phyloP scores from a whole-genome alignment of 2,113 vertebrate species.

The Rhinolophus ferrumequinum region DNA sequence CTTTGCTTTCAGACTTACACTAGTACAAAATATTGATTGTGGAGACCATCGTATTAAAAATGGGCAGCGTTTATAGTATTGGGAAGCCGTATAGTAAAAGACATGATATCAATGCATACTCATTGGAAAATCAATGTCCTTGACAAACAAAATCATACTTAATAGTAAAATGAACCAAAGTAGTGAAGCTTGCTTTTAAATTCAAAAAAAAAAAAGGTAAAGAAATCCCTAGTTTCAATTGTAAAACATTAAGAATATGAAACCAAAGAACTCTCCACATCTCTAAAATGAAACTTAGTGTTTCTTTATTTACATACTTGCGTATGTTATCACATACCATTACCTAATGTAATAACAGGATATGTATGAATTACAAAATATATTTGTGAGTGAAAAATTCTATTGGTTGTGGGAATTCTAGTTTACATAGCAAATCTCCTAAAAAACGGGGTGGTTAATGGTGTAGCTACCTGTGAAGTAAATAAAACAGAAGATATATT shows the following conservation, averaged over 20 bases:
- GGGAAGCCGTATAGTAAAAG: constrained; percentile 8
- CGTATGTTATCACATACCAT: constrained; percentile 71
- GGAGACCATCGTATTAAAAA: background rate
- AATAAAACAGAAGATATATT: constrained; percentile 17
- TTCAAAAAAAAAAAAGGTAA: background rate
- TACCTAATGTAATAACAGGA: constrained; percentile 71
- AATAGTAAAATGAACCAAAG: background rate
- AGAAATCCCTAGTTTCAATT: background rate
- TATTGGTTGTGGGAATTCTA: constrained; percentile 74
- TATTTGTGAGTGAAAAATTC: constrained; percentile 50
- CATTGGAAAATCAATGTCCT: background rate
- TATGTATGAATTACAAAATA: constrained; percentile 74
- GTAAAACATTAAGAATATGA: background rate
- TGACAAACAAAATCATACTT: constrained; percentile 14
- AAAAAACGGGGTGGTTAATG: constrained; percentile 68
- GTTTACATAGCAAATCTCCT: constrained; percentile 61
- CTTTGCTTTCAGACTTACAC: background rate
- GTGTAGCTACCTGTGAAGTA: constrained; percentile 56
- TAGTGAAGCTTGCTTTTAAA: background rate
- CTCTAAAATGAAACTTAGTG: constrained; percentile 56
- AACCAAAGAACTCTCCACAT: constrained; percentile 59
- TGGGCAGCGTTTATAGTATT: no score
- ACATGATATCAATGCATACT: background rate
- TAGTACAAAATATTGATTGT: background rate
- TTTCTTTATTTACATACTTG: constrained; percentile 56